Evolutionary conservation across 2,797 vertebrate species (phyloP).

Genomic region (Squalus acanthias): DNA sequence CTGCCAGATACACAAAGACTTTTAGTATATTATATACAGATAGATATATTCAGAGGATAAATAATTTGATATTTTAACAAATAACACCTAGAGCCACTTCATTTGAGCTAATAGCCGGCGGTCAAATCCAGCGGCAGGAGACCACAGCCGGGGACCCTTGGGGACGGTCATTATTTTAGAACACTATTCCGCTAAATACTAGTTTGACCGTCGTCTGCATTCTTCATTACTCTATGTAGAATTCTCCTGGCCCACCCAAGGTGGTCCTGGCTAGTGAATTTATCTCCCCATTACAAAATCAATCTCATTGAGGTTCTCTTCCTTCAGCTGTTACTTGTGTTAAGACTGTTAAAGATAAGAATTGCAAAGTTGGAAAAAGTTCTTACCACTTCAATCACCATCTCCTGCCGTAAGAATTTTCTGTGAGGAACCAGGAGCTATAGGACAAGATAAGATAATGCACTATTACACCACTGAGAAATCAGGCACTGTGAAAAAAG

Average conservation of each 20-base stretch:
- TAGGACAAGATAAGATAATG: slow-evolving; percentile 39
- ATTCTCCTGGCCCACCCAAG: background rate
- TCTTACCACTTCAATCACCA: slow-evolving; percentile 93
- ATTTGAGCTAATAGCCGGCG: background rate
- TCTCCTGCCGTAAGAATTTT: slow-evolving; percentile 93
- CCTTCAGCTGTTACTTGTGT: background rate
- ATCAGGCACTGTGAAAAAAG: background rate
- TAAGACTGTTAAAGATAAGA: background rate
- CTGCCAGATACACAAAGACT: background rate
- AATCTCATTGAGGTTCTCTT: background rate
- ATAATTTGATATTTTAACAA: background rate
- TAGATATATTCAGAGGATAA: background rate
- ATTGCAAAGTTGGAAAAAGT: background rate
- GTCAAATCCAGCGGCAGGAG: background rate
- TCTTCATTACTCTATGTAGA: background rate
- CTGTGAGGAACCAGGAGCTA: slow-evolving; percentile 89
- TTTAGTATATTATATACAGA: background rate
- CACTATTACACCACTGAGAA: slow-evolving; percentile 34
- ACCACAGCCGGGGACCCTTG: background rate
- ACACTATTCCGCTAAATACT: background rate
- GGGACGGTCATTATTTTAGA: background rate
- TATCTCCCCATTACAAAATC: background rate
- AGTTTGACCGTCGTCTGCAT: background rate
- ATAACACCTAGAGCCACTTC: background rate
- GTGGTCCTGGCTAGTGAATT: background rate